Conservation (phyloP, 2,113 vertebrate genomes). For the Saguinus midas region DNA sequence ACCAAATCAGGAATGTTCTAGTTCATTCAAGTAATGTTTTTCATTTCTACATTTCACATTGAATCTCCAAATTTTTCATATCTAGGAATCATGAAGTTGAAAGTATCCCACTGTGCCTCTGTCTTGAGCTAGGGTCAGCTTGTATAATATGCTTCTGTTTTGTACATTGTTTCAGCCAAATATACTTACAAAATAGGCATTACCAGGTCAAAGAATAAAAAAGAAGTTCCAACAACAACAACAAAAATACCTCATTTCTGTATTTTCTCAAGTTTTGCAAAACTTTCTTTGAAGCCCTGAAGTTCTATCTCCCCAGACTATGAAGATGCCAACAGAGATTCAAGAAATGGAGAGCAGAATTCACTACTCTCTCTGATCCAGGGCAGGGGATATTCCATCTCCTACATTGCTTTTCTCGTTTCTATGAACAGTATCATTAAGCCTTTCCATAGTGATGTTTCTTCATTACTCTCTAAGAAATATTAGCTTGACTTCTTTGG, state of each 20-base stretch:
- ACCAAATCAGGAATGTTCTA: neutral
- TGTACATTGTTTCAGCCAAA: neutral
- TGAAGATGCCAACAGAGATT: neutral
- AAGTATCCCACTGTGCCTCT: neutral
- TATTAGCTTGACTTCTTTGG: neutral
- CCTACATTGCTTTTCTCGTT: neutral
- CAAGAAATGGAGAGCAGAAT: neutral
- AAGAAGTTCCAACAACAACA: neutral
- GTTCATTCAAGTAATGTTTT: neutral
- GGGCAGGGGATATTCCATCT: fast-evolving
- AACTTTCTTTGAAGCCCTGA: neutral
- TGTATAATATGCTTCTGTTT: neutral
- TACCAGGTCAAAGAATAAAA: neutral
- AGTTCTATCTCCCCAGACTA: neutral
- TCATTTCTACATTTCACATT: neutral
- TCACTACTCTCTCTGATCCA: neutral
- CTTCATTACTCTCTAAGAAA: neutral
- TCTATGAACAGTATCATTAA: neutral
- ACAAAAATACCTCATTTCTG: neutral
- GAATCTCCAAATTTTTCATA: neutral
- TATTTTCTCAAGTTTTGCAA: neutral
- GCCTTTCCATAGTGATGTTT: neutral
- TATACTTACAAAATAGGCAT: neutral
- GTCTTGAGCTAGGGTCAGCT: neutral
- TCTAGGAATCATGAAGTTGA: neutral